Conservation (phyloP, 2,888 invertebrate species). For the Parthenolecanium corni region DNA sequence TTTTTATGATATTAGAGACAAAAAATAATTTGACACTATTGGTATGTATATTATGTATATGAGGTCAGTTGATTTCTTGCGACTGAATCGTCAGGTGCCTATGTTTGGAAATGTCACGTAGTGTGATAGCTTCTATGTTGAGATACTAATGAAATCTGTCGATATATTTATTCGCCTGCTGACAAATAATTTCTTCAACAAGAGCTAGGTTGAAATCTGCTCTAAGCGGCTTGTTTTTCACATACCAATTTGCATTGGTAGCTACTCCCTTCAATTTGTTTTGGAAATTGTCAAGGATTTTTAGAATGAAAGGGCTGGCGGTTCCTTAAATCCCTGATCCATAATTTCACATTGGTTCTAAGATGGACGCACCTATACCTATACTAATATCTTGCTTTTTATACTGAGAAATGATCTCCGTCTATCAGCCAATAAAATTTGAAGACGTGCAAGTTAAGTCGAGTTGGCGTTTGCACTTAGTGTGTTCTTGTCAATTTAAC, state of each 20-base stretch:
- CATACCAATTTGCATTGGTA: background rate
- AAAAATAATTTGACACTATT: no score
- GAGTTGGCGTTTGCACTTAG: background rate
- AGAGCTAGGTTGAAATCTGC: background rate
- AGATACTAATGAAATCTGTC: no score
- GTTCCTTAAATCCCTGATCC: background rate
- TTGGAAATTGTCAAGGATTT: background rate
- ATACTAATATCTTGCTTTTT: no score
- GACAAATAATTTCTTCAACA: background rate
- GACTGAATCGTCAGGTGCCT: background rate
- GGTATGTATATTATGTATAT: no score
- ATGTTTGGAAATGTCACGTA: background rate
- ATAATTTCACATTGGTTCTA: background rate
- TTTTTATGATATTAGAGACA: no score
- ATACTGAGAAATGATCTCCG: no score
- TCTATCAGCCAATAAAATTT: background rate
- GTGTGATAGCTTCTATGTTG: background rate
- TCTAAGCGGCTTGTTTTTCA: background rate
- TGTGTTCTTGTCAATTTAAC: background rate
- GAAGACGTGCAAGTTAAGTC: background rate
- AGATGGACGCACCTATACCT: no score
- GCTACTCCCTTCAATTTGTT: background rate
- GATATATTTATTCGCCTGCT: background rate
- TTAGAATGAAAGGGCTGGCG: background rate
- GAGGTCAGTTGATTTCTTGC: background rate